phyloP scores from a whole-genome alignment of 2,113 vertebrate species.

The Delphinapterus leucas region DNA sequence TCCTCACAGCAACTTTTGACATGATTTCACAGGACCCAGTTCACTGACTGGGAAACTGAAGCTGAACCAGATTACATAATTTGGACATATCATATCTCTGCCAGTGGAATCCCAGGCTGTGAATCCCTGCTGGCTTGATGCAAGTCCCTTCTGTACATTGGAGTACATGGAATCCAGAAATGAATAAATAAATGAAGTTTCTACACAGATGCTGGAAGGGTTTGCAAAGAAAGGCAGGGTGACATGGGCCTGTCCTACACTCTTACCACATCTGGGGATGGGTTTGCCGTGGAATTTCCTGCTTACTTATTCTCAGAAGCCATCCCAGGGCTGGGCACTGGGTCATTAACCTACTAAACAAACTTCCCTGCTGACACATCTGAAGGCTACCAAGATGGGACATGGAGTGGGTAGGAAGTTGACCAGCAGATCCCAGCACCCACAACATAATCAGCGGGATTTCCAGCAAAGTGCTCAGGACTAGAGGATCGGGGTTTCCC shows the following conservation, averaged over 20 bases:
- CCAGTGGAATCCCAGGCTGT: background rate
- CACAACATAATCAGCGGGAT: background rate
- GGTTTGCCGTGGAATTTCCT: background rate
- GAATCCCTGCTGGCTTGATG: background rate
- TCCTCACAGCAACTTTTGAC: background rate
- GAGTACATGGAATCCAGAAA: background rate
- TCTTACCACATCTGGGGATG: background rate
- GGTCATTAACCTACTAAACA: background rate
- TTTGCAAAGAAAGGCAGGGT: background rate
- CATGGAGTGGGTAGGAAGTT: rapidly evolving
- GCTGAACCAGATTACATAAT: background rate
- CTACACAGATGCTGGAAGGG: background rate
- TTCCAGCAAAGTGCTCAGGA: background rate
- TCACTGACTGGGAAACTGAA: background rate
- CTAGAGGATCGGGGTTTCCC: background rate
- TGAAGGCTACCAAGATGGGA: background rate
- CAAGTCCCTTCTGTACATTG: background rate
- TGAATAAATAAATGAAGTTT: background rate
- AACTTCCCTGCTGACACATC: background rate
- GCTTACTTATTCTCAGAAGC: background rate
- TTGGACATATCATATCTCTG: background rate
- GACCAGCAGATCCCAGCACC: background rate
- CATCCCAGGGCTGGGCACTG: background rate
- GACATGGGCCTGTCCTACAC: background rate
- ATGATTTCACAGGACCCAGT: background rate